These are phyloP conservation scores for Drosophila parvula DNA, from an alignment of 1,140 invertebrate species.

Conservation along the genomic window DNA sequence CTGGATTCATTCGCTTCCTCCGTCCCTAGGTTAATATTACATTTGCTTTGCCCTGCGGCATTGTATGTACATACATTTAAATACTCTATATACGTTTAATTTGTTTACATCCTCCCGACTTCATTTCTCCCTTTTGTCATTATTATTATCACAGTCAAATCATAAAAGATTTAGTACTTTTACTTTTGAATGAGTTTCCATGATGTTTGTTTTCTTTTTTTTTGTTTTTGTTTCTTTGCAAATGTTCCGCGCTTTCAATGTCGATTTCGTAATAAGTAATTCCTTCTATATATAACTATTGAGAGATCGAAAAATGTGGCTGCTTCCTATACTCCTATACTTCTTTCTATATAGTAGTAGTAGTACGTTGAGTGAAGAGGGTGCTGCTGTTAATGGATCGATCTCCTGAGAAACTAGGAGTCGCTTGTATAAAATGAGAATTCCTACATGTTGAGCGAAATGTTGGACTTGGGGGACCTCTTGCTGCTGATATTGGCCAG, in stretches of 20 bases:
- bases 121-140: conserved; percentile 70
- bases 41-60: conserved; percentile 43
- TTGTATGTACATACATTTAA: conserved; percentile 72
- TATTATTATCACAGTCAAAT: conserved; percentile 84
- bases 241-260: conserved; percentile 66
- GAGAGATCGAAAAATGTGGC: conserved; percentile 51
- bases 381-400: conserved; percentile 14
- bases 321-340: conserved; percentile 19
- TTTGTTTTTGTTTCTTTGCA: conserved; percentile 45
- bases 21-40: conserved; percentile 73
- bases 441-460: conserved; percentile 51
- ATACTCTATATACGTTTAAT: conserved; percentile 78
- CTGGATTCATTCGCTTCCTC: conserved; percentile 40
- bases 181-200: conserved; percentile 83
- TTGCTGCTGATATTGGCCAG: conserved; percentile 35
- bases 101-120: conserved; percentile 58
- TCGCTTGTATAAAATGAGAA: conserved; percentile 57
- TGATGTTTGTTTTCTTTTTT: conserved; percentile 56
- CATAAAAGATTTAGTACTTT: conserved; percentile 84
- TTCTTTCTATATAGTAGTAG: conserved; percentile 31
- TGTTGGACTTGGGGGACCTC: conserved; percentile 33
- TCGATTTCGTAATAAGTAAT: conserved; percentile 29
- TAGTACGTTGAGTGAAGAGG: conserved; percentile 38
- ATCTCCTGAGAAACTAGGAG: conserved; percentile 46
- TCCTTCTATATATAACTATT: conserved; percentile 40